Conservation (phyloP, 2,888 invertebrate genomes). For the Acanthococcus lagerstroemiae region DNA sequence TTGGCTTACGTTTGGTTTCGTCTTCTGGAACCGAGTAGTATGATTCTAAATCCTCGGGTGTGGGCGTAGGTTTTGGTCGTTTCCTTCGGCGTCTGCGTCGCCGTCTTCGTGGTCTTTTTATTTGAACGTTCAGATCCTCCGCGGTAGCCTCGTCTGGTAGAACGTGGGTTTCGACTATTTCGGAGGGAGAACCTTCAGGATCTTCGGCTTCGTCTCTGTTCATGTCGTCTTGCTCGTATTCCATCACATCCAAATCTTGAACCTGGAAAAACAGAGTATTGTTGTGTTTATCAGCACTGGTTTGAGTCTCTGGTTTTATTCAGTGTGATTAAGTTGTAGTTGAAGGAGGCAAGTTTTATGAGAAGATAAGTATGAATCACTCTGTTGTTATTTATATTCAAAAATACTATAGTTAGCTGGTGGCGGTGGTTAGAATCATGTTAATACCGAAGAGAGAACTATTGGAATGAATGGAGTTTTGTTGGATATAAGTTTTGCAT, state of each 20-base stretch:
- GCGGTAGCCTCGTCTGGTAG: not conserved
- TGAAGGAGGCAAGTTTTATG: too few relatives aligned
- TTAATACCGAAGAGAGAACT: too few relatives aligned
- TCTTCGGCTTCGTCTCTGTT: not conserved
- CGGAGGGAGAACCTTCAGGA: conserved; percentile 8
- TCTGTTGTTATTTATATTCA: too few relatives aligned
- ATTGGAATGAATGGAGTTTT: too few relatives aligned
- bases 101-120: conserved; percentile 11
- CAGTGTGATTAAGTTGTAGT: too few relatives aligned
- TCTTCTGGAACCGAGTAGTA: conserved; percentile 14
- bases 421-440: too few relatives aligned
- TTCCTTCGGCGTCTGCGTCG: conserved; percentile 17
- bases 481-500: too few relatives aligned
- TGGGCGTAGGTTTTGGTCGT: conserved; percentile 6
- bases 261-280: conserved; percentile 1
- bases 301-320: too few relatives aligned
- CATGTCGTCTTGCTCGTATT: conserved; percentile 1
- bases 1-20: conserved; percentile 5
- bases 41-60: not conserved
- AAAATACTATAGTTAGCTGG: too few relatives aligned
- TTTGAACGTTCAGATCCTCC: not conserved
- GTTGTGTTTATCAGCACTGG: too few relatives aligned
- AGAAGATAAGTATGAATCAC: too few relatives aligned
- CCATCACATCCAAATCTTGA: not conserved
- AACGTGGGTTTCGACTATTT: conserved; percentile 5